phyloP scores from a whole-genome alignment of 2,888 invertebrate genomes.

The Gisinianus flammeolus region DNA sequence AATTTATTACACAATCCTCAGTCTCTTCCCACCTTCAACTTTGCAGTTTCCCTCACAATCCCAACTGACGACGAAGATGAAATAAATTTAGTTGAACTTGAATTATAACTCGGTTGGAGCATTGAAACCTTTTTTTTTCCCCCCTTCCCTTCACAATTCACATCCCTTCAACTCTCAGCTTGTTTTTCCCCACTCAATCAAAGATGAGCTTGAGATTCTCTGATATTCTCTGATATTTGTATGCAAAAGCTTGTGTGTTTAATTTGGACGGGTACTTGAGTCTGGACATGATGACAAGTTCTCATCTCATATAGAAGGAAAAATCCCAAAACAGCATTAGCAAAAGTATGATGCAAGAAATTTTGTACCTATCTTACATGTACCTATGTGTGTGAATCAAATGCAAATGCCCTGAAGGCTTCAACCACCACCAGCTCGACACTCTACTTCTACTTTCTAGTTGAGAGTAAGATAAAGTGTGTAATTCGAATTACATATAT shows the following conservation, averaged over 20 bases:
- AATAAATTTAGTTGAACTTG: background rate
- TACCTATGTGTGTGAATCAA: slow-evolving; percentile 1
- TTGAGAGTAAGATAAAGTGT: no score
- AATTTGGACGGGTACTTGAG: background rate
- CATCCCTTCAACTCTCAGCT: background rate
- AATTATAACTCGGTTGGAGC: background rate
- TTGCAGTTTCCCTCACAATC: background rate
- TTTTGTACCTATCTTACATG: background rate
- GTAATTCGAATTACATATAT: no score
- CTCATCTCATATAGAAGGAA: slow-evolving; percentile 11
- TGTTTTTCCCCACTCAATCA: slow-evolving; percentile 30
- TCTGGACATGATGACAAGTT: slow-evolving; percentile 12
- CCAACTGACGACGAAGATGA: no score
- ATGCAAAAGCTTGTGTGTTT: background rate
- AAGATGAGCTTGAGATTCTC: background rate
- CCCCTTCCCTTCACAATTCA: background rate
- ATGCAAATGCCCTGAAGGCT: background rate
- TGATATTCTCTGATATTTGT: no score
- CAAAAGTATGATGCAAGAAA: background rate
- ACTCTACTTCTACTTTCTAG: no score
- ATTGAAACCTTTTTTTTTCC: background rate
- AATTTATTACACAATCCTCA: no score
- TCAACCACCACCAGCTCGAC: background rate
- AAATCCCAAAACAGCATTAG: background rate
- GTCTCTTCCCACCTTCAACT: background rate